Evolutionary conservation across 2,797 vertebrate genomes (phyloP).

Genomic region (Miichthys miiuy): DNA sequence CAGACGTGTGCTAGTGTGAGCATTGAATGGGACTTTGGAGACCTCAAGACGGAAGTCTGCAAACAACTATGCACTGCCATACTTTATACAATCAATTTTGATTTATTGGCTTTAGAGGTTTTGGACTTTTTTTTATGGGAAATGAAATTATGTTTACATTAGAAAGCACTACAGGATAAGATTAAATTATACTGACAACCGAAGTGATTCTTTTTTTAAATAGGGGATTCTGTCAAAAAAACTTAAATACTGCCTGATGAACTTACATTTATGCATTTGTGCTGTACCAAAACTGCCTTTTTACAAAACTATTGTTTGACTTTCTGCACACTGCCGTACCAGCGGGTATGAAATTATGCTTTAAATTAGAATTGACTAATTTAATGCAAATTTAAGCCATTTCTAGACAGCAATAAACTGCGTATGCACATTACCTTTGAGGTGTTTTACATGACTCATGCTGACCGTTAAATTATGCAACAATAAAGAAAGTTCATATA

Average conservation of each 20-base stretch:
- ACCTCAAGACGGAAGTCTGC: not conserved
- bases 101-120: not conserved
- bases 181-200: not conserved
- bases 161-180: no score
- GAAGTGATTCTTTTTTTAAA: not conserved
- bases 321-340: not conserved
- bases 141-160: not conserved
- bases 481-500: no score
- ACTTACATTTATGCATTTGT: not conserved
- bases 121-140: not conserved
- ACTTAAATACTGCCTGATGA: conserved; percentile 5
- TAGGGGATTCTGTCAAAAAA: not conserved
- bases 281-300: not conserved
- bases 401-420: not conserved
- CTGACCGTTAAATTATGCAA: not conserved
- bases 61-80: not conserved
- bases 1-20: conserved; percentile 58
- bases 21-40: not conserved
- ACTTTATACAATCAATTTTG: not conserved
- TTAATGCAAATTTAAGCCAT: not conserved
- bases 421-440: not conserved
- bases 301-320: not conserved
- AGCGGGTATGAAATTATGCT: not conserved
- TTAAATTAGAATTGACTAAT: not conserved
- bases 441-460: not conserved